Percentiles rank a stretch among this genome's conserved stretches.
phyloP scores from a whole-genome alignment of 1,140 invertebrate genomes.

The Drosophila miranda region DNA sequence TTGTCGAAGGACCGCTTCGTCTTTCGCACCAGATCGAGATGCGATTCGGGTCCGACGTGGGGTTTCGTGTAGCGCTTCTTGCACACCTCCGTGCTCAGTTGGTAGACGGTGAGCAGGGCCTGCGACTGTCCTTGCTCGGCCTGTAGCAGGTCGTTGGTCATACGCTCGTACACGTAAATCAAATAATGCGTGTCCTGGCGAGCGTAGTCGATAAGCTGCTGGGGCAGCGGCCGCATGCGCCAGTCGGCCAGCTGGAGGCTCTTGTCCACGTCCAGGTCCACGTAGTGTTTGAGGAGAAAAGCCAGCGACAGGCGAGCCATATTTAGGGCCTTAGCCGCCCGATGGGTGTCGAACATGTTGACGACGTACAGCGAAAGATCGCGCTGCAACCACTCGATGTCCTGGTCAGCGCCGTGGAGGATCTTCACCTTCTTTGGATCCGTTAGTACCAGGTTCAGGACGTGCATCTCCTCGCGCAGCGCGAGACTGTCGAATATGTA shows the following conservation, averaged over 20 bases:
- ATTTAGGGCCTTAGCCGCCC: slow-evolving; percentile 91
- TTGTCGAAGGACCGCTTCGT: slow-evolving; percentile 93
- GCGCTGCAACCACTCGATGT: slow-evolving; percentile 97
- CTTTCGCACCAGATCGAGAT: slow-evolving; percentile 89
- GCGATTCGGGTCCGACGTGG: slow-evolving; percentile 87
- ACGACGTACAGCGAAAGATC: slow-evolving; percentile 98
- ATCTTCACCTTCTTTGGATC: slow-evolving; percentile 96
- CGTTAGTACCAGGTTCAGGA: slow-evolving; percentile 96
- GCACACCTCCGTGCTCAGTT: slow-evolving; percentile 89
- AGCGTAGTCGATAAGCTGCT: slow-evolving; percentile 93
- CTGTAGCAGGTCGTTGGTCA: slow-evolving; percentile 91
- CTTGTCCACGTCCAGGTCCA: slow-evolving; percentile 92
- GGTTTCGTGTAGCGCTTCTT: slow-evolving; percentile 91
- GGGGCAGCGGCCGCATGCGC: slow-evolving; percentile 95
- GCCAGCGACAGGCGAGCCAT: slow-evolving; percentile 90
- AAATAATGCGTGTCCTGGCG: slow-evolving; percentile 98
- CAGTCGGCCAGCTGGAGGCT: slow-evolving; percentile 97
- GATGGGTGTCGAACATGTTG: slow-evolving; percentile 98
- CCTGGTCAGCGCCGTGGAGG: slow-evolving; percentile 95
- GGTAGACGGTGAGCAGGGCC: slow-evolving; percentile 87
- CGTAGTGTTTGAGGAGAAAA: slow-evolving; percentile 91
- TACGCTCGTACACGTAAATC: slow-evolving; percentile 93
- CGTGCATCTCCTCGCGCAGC: slow-evolving; percentile 91
- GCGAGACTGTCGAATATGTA: slow-evolving; percentile 95
- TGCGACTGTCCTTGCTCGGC: slow-evolving; percentile 87